phyloP scores from a whole-genome alignment of 53 echinoderm and acorn worm species.

The Temnopleurus reevesii region DNA sequence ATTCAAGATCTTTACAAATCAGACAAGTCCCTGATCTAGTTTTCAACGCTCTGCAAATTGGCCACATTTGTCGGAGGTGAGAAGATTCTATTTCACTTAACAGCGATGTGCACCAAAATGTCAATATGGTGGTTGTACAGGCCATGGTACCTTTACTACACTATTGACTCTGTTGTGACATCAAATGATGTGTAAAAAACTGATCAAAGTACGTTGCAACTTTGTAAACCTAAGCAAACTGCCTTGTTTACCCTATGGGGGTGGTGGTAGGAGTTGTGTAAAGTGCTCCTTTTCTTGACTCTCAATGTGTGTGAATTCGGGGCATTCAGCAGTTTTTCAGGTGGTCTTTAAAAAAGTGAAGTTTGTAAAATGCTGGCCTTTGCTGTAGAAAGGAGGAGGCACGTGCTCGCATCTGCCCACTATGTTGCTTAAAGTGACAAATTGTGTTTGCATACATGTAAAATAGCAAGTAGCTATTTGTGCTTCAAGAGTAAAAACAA shows the following conservation, averaged over 20 bases:
- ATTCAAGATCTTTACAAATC: not conserved
- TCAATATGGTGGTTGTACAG: not conserved
- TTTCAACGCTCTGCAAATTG: constrained; percentile 24
- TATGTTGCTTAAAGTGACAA: constrained; percentile 1
- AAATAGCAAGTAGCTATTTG: not conserved
- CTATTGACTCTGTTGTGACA: constrained; percentile 33
- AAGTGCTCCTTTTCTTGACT: not conserved
- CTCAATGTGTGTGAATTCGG: constrained; percentile 15
- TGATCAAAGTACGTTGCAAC: constrained; percentile 44
- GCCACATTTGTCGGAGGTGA: constrained; percentile 24
- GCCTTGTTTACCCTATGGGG: constrained; percentile 21
- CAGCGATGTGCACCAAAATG: not conserved
- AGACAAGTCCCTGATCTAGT: constrained; percentile 12
- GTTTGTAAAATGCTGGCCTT: not conserved
- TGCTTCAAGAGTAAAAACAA: no score
- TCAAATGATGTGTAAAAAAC: constrained; percentile 39
- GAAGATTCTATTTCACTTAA: constrained; percentile 1
- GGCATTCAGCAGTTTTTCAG: not conserved
- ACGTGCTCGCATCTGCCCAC: not conserved
- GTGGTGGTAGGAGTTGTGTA: constrained; percentile 24
- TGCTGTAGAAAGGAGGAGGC: not conserved
- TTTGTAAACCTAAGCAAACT: constrained; percentile 46
- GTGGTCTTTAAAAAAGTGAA: not conserved
- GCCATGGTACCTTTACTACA: constrained; percentile 16
- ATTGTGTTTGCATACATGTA: not conserved